Percentiles rank a stretch among this genome's conserved stretches.
Conservation (phyloP, 2,888 invertebrate species). For the Fragum sueziense region DNA sequence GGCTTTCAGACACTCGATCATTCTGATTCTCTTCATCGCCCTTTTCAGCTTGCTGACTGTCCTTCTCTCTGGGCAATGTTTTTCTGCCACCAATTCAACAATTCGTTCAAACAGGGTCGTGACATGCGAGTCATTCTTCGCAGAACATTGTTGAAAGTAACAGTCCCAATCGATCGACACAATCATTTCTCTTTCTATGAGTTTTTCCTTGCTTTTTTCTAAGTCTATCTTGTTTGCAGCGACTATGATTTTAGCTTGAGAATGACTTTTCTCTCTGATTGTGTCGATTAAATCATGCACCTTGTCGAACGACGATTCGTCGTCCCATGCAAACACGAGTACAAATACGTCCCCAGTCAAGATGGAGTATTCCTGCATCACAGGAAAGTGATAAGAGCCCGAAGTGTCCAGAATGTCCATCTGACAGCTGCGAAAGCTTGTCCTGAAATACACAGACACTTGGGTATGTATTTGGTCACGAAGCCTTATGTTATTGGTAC, state of each 20-base stretch:
- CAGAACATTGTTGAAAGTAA: constrained; percentile 22
- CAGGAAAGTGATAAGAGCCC: constrained; percentile 96
- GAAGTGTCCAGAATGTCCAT: constrained; percentile 97
- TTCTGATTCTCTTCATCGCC: neutral
- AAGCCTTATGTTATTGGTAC: neutral
- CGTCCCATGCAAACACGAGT: constrained; percentile 88
- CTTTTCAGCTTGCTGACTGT: neutral
- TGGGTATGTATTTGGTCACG: neutral
- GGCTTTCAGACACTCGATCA: neutral
- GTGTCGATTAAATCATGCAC: constrained; percentile 83
- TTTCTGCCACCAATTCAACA: neutral
- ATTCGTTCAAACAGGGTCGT: constrained; percentile 11
- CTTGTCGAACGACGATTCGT: constrained; percentile 74
- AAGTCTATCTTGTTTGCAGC: constrained; percentile 97
- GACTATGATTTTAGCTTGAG: constrained; percentile 91
- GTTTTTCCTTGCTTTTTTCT: constrained; percentile 84
- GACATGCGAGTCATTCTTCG: constrained; percentile 13
- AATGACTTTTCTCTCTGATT: constrained; percentile 90
- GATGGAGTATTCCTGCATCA: constrained; percentile 96
- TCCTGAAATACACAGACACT: constrained; percentile 73
- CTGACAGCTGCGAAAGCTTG: constrained; percentile 85
- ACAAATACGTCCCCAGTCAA: constrained; percentile 97
- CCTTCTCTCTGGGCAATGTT: neutral
- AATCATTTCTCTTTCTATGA: constrained; percentile 18
- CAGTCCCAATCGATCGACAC: constrained; percentile 12